Evolutionary conservation across 2,113 vertebrate genomes (phyloP), one percentile per base, ranked within the genome.

Genomic region (Elanus axillaris): DNA sequence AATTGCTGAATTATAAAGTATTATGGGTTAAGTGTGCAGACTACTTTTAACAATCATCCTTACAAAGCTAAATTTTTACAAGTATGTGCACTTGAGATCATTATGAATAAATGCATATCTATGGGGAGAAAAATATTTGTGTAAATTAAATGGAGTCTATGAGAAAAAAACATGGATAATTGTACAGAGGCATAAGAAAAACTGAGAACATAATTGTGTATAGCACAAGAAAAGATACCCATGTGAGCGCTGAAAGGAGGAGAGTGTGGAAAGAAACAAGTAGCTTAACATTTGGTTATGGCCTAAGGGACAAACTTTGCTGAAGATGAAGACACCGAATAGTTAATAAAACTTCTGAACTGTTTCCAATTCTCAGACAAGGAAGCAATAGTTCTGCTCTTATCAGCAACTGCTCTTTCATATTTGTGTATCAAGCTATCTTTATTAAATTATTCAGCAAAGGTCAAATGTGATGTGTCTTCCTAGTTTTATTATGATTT

Each of bases 381-480:
- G 94, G 96, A 97, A 98, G 97, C 87, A 95, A 97, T 82, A 97
- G 92, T 96, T 96, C 96, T 60, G 71, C 67, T 96, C 97, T 97
- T 97, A 98, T 97, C 98, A 97, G 98, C 96, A 95, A 96, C 95
- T 94, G 88, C 90, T 87, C 95, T 94, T 97, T 98, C 93, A 81
- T 90, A 97, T 86, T 97, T 98, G 93, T 96, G 88, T 96, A 93
- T 97, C 40, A 2, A 96, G 91, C 60, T 81, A 80, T 95, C 94
- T 98, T 98, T 96, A 98, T 98, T 98, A 96, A 98, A 98, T 98
- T 98, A 98, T 97, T 97, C 95, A 82, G 94, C 91, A 98, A 98
- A 98, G 98, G 98, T 98, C 98, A 98, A 98, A 96, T 94, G 97
- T 96, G 97, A 94, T 96, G 94, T 94, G 96, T 89, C 93, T 97